phyloP scores from a whole-genome alignment of 2,888 invertebrate genomes.

The Drosophila pegasa region DNA sequence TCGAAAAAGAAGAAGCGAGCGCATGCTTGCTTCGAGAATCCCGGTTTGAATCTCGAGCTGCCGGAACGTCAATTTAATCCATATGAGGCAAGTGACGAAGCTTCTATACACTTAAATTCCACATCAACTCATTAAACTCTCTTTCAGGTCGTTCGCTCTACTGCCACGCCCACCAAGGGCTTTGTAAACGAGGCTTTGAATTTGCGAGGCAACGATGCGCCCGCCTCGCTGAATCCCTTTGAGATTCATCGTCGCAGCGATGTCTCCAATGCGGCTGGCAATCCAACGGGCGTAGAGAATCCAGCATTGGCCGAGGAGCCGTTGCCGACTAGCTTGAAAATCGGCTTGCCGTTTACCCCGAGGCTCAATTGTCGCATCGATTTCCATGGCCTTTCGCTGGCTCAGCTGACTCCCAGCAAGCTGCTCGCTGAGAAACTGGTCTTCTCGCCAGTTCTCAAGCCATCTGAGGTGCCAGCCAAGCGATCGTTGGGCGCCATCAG shows the following conservation, averaged over 20 bases:
- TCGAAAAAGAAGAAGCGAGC: conserved; percentile 84
- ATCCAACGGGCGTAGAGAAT: conserved; percentile 58
- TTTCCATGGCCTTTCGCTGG: conserved; percentile 78
- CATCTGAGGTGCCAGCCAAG: conserved; percentile 44
- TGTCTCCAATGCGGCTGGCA: conserved; percentile 43
- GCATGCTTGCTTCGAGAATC: conserved; percentile 83
- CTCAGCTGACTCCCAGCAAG: conserved; percentile 82
- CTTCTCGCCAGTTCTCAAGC: conserved; percentile 76
- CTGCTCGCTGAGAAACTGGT: conserved; percentile 83
- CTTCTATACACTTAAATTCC: not conserved
- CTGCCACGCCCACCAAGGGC: conserved; percentile 59
- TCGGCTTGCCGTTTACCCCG: conserved; percentile 83
- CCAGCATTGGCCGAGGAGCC: conserved; percentile 55
- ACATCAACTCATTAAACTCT: not conserved
- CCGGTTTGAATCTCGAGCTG: conserved; percentile 83
- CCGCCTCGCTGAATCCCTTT: conserved; percentile 82
- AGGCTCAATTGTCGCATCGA: conserved; percentile 83
- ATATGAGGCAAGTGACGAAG: conserved; percentile 79
- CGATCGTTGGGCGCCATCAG: conserved; percentile 79
- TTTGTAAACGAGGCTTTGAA: conserved; percentile 83
- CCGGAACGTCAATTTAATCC: conserved; percentile 84
- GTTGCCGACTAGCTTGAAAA: conserved; percentile 72
- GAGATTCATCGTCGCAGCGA: conserved; percentile 80
- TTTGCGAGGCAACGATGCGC: conserved; percentile 78
- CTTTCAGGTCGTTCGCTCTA: conserved; percentile 69